Evolutionary conservation across 2,888 invertebrate species (phyloP), one percentile per base, ranked within the genome.

Genomic region (Lasius platythorax): DNA sequence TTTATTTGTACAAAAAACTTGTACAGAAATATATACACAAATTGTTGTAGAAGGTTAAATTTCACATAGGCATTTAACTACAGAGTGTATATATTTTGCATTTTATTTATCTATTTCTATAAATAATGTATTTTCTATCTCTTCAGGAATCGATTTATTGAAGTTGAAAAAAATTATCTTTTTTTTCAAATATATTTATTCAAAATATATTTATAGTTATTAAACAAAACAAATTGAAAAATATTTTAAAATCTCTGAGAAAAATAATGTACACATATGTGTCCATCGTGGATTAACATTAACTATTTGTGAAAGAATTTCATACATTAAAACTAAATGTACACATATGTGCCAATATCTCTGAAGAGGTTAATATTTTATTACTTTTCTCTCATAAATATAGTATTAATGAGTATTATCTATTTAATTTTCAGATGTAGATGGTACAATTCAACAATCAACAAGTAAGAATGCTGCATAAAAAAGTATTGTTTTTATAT

Each of bases 341-440:
- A 33, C 3, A 33, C 30, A 33, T 33, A 33, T 33, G 30, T 33
- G 30, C 3, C 30, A 33, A 33, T 33, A 33, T 33, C 3, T 33
- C 30, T 33, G 30, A 33, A 37, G 37, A 37, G 37, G 37, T 37
- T 53, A 53, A n/a, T 63, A 74, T 5, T 61, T 61, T 56, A 37
- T 28, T 2, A 18, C 3, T 56, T 8, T 28, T 12, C 1, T 12
- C 1, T 28, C n/a, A 15, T 37, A n/a, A 40, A 37, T 56, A 58
- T 23, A 15, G 67, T 53, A 67, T 46, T 30, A 46, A 30, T 43
- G 18, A 30, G 0, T 23, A 30, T 53, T 6, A 53, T 53, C 8
- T 67, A 28, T 18, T 12, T 56, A 58, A 64, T 85, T 91, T 86
- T 11, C 23, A 92, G 88, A 83, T 70, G 37, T 11, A 78, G 85